These are phyloP conservation scores for Sebastes trivittatus DNA, from an alignment of 2,797 vertebrate genomes.

Conservation along the genomic window DNA sequence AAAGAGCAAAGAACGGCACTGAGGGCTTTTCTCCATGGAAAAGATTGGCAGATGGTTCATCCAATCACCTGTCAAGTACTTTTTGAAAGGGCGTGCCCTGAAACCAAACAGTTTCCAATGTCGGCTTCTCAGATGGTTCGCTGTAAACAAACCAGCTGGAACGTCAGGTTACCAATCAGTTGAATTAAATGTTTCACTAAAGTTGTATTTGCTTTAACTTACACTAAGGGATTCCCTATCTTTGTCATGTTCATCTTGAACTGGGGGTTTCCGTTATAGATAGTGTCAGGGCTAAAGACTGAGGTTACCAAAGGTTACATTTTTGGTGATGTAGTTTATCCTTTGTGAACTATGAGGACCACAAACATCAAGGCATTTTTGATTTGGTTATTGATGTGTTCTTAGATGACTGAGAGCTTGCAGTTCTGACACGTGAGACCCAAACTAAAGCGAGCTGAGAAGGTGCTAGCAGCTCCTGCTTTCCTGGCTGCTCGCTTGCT, in stretches of 20 bases:
- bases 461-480: background rate
- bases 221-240: background rate
- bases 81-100: too few species aligned
- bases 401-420: background rate
- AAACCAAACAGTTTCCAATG: too few species aligned
- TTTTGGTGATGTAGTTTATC: constrained; percentile 14
- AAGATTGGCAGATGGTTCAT: too few species aligned
- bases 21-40: too few species aligned
- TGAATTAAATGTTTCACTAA: background rate
- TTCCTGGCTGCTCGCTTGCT: background rate
- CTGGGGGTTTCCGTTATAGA: background rate
- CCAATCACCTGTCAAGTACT: too few species aligned
- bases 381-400: background rate
- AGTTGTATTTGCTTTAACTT: background rate
- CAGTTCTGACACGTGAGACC: background rate
- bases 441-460: background rate
- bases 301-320: background rate
- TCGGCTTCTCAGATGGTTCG: too few species aligned
- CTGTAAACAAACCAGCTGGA: too few species aligned
- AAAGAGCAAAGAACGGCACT: too few species aligned
- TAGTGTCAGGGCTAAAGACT: background rate
- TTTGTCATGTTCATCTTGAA: background rate
- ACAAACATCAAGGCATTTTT: constrained; percentile 8
- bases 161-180: background rate
- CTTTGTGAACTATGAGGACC: background rate